Evolutionary conservation across 2,888 invertebrate genomes (phyloP).

Genomic region (Meliscaeva auricollis): DNA sequence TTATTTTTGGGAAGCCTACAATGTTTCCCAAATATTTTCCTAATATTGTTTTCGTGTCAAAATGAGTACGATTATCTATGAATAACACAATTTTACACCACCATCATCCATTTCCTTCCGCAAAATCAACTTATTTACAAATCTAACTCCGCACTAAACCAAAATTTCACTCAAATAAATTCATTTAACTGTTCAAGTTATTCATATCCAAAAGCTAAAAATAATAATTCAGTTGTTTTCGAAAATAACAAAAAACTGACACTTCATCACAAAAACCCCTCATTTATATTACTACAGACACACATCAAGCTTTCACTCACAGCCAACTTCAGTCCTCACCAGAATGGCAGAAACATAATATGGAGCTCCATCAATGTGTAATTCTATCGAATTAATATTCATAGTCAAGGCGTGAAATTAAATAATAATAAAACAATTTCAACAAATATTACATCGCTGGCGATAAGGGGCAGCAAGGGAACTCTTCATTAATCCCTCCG

Average conservation of each 20-base stretch:
- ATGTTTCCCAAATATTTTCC: no score
- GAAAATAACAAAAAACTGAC: constrained; percentile 37
- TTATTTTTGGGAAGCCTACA: no score
- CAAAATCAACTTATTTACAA: not conserved
- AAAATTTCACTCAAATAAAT: constrained; percentile 5
- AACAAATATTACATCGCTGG: constrained; percentile 62
- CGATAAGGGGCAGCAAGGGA: constrained; percentile 10
- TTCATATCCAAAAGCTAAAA: constrained; percentile 41
- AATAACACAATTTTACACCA: not conserved
- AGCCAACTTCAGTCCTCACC: not conserved
- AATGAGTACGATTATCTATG: no score
- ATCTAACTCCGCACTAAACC: not conserved
- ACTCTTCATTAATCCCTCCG: constrained; percentile 25
- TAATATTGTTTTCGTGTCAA: no score
- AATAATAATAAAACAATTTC: constrained; percentile 74
- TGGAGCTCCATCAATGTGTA: constrained; percentile 33
- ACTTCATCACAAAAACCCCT: constrained; percentile 12
- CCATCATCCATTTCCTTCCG: not conserved
- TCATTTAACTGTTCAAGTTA: constrained; percentile 19
- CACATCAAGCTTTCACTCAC: not conserved
- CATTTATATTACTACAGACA: not conserved
- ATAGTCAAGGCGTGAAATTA: constrained; percentile 65
- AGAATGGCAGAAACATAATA: not conserved
- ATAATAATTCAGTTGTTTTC: constrained; percentile 52
- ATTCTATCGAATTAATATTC: constrained; percentile 68